Base-by-base conservation (phyloP, 2,888 invertebrate genomes). In the Agriopis leucophaearia region DNA sequence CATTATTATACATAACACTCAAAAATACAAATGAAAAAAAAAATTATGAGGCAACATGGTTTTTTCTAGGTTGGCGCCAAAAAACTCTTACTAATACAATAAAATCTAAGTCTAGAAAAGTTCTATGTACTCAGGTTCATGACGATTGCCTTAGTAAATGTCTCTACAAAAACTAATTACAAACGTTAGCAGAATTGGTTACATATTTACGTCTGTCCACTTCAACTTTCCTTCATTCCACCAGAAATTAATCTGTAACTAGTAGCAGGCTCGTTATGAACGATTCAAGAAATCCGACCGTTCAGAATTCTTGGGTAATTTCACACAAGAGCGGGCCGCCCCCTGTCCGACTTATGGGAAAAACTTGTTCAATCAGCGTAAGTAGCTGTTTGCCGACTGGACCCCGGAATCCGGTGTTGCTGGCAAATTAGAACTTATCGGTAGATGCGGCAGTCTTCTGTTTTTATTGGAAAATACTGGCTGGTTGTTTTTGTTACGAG, bases 361-460 rank as follows among this genome's bases (percentile, higher is more conserved):
- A 88, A 92, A 92, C 90, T 92, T 91, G 88, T 89, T 87, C 91
- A 91, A 91, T 92, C 90, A 89, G 87, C 82, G 85, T 90, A 89
- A 91, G 89, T 89, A 88, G 87, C 84, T 84, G 84, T 88, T 86
- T 85, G 68, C 79, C 83, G 81, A 81, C 85, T 80, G 85, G 84
- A 83, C 82, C 74, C 81, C 74, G 76, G 73, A 71, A 75, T 70
- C 57, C 48, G 38, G 52, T 69, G 65, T 61, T 57, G 50, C 62
- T 58, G 7, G 45, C 60, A 67, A 72, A 70, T 68, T 59, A 68
- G 58, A 48, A 67, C 48, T 45, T 38, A 48, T 52, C 35, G 56
- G 52, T 78, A 78, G 85, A 87, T 78, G 66, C 51, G 87, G 82
- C 65, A 78, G 35, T 44, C 56, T 56, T 42, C 44, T 56, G 44